phyloP scores from a whole-genome alignment of 2,888 invertebrate species.

The Phania funesta region DNA sequence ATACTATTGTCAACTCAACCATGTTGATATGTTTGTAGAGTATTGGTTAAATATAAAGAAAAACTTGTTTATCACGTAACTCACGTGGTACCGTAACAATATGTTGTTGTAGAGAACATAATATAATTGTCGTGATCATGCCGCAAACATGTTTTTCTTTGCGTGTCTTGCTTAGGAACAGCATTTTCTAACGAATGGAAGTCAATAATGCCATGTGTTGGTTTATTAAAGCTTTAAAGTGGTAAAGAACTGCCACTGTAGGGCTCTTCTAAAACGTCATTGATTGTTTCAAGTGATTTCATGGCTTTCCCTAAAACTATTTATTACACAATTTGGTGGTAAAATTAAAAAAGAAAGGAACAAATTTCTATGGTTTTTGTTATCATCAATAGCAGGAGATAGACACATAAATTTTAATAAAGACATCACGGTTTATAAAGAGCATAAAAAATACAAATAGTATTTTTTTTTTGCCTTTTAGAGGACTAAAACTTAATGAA shows the following conservation, averaged over 20 bases:
- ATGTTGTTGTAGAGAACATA: too few species aligned
- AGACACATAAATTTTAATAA: conserved; percentile 66
- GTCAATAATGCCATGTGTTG: too few species aligned
- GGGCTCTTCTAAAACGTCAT: not conserved
- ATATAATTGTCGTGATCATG: too few species aligned
- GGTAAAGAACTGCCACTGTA: not conserved
- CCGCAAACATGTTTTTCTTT: too few species aligned
- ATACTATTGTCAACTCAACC: too few species aligned
- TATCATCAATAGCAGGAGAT: conserved; percentile 57
- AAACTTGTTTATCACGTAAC: too few species aligned
- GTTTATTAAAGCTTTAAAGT: too few species aligned
- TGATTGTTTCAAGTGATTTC: not conserved
- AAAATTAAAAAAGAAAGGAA: conserved; percentile 1
- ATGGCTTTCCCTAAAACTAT: conserved; percentile 27
- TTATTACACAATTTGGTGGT: conserved; percentile 44
- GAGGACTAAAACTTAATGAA: conserved; percentile 45
- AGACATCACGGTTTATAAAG: conserved; percentile 46
- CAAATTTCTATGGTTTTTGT: conserved; percentile 52
- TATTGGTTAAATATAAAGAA: too few species aligned
- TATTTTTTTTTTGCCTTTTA: not conserved
- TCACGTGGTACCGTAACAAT: too few species aligned
- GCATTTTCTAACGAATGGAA: too few species aligned
- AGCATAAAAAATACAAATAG: not conserved
- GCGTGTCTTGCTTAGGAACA: too few species aligned
- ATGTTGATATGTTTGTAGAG: too few species aligned